Conservation (phyloP, 2,797 vertebrate genomes). For the Mormyrus proboscirostris region DNA sequence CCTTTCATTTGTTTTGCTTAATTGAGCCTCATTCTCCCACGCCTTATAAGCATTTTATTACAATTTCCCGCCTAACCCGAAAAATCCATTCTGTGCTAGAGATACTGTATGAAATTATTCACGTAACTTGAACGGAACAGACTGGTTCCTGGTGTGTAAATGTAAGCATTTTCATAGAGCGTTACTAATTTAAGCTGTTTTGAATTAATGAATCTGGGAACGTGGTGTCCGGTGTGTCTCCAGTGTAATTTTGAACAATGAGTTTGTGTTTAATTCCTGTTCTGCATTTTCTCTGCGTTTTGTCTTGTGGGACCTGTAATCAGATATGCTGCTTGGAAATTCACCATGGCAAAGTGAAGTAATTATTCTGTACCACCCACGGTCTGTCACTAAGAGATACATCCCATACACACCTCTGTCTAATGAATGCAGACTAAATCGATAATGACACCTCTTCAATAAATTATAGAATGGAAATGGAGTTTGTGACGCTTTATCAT, state of each 20-base stretch:
- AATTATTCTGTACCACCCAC: not conserved
- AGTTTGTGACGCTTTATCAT: not conserved
- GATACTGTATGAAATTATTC: not conserved
- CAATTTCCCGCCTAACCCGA: not conserved
- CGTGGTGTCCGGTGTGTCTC: not conserved
- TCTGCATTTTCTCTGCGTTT: not conserved
- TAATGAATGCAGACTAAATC: not conserved
- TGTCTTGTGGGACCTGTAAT: not conserved
- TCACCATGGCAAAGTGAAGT: not conserved
- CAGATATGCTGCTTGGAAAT: not conserved
- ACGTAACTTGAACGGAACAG: not conserved
- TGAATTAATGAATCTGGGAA: not conserved
- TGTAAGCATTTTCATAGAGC: not conserved
- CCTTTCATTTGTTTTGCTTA: not conserved
- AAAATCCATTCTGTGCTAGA: not conserved
- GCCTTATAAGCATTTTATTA: not conserved
- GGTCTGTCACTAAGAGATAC: not conserved
- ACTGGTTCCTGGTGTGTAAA: not conserved
- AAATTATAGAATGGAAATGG: not conserved
- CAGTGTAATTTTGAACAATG: not conserved
- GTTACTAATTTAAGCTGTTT: not conserved
- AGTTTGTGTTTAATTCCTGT: not conserved
- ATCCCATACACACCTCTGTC: not conserved
- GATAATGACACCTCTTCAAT: not conserved
- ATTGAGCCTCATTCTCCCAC: not conserved